Evolutionary conservation across 2,888 invertebrate species (phyloP).

Genomic region (Harpalus rubripes): DNA sequence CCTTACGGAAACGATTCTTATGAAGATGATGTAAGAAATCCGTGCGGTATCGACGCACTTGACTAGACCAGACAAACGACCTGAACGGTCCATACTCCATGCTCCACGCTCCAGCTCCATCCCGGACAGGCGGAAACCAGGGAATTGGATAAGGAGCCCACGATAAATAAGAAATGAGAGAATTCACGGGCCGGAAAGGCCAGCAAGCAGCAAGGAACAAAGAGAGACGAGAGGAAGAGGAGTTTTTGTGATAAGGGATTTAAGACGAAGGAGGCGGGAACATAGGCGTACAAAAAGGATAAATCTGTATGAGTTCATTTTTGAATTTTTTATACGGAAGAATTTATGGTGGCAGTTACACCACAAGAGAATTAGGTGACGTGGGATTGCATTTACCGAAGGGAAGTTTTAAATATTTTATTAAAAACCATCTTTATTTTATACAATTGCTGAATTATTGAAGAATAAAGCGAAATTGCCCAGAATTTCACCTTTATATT

Average conservation of each 20-base stretch:
- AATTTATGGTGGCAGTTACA: constrained; percentile 17
- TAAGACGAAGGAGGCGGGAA: constrained; percentile 20
- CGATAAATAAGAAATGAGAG: constrained; percentile 70
- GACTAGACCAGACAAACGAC: constrained; percentile 31
- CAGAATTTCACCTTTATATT: background rate
- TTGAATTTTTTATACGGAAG: constrained; percentile 23
- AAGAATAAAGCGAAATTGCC: background rate
- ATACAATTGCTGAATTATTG: constrained; percentile 17
- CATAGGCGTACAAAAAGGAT: constrained; percentile 25
- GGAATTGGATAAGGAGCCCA: constrained; percentile 64
- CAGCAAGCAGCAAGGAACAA: constrained; percentile 56
- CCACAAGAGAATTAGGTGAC: constrained; percentile 29
- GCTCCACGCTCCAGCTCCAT: constrained; percentile 10
- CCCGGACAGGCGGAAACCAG: constrained; percentile 59
- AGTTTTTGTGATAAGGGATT: constrained; percentile 49
- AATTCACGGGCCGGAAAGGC: constrained; percentile 65
- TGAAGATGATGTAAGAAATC: constrained; percentile 34
- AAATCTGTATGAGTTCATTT: constrained; percentile 38
- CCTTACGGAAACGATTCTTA: background rate
- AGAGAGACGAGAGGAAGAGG: constrained; percentile 59
- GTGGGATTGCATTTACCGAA: background rate
- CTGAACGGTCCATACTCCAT: background rate
- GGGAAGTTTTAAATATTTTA: background rate
- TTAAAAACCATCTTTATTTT: constrained; percentile 5
- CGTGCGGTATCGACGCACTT: constrained; percentile 40